These are phyloP conservation scores for Keiferia lycopersicella DNA, from an alignment of 2,888 invertebrate species.

Conservation along the genomic window DNA sequence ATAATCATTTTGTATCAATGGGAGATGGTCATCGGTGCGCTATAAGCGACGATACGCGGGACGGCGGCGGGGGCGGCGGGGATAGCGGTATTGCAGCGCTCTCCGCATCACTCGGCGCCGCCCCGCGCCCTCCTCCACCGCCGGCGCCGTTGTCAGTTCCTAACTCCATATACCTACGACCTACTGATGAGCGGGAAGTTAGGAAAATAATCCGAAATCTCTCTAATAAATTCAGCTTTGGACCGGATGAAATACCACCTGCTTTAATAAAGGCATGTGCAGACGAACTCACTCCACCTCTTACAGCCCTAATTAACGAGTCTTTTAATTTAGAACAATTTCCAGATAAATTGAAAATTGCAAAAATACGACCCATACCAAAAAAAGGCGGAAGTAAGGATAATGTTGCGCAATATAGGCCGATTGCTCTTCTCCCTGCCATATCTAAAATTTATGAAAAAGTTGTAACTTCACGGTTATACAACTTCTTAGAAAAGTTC, in stretches of 20 bases:
- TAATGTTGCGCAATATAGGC: not conserved
- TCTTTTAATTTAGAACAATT: not conserved
- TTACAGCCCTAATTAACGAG: not conserved
- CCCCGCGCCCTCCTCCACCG: no score
- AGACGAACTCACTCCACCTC: not conserved
- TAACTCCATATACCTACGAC: no score
- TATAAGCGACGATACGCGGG: no score
- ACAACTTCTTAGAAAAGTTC: not conserved
- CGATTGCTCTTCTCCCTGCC: not conserved
- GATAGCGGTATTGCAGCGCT: no score
- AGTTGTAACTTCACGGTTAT: not conserved
- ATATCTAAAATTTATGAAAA: not conserved
- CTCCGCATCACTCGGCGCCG: no score
- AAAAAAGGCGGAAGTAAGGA: not conserved
- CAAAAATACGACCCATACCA: not conserved
- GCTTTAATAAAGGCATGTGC: not conserved
- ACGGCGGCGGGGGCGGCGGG: no score
- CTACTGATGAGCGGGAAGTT: no score
- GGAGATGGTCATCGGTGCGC: no score
- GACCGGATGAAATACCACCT: not conserved
- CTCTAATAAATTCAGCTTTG: not conserved
- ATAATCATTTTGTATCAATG: no score
- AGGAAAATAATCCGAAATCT: not conserved
- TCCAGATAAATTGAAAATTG: not conserved
- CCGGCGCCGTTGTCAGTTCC: no score